Evolutionary conservation across 2,797 vertebrate species (phyloP).

Genomic region (Sebastes trivittatus): DNA sequence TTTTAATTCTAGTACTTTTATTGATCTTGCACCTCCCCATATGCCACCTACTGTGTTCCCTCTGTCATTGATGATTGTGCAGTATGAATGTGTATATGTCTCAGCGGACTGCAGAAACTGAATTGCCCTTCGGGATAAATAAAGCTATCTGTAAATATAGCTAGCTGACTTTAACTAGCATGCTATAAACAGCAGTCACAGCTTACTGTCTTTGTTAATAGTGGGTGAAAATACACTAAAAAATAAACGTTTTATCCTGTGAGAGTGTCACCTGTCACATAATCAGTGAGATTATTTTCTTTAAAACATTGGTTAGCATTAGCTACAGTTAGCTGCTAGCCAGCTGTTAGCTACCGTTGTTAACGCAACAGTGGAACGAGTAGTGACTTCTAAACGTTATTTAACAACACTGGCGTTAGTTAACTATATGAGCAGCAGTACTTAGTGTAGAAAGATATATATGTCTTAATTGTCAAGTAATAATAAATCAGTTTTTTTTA

Average conservation of each 20-base stretch:
- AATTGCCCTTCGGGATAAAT: too few relatives aligned
- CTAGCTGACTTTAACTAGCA: not conserved
- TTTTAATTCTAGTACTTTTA: too few relatives aligned
- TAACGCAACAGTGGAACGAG: not conserved
- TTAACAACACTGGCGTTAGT: not conserved
- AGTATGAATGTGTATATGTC: too few relatives aligned
- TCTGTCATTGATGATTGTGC: too few relatives aligned
- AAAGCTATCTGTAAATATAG: too few relatives aligned
- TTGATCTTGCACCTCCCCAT: too few relatives aligned
- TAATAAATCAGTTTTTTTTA: not conserved
- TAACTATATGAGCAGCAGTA: not conserved
- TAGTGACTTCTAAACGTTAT: slow-evolving; percentile 19
- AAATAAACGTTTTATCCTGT: not conserved
- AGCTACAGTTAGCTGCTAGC: slow-evolving; percentile 24
- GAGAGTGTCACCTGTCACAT: not conserved
- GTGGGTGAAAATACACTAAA: too few relatives aligned
- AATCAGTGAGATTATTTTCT: not conserved
- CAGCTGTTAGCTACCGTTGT: slow-evolving; percentile 8
- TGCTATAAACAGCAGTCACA: not conserved
- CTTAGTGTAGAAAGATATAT: fast-evolving
- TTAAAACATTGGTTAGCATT: not conserved
- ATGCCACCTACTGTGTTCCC: too few relatives aligned
- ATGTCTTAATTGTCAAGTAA: fast-evolving
- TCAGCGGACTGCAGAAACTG: too few relatives aligned
- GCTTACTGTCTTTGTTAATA: not conserved